These are phyloP conservation scores for Poeciliopsis infans DNA, from an alignment of 2,797 vertebrate genomes.

Conservation along the genomic window DNA sequence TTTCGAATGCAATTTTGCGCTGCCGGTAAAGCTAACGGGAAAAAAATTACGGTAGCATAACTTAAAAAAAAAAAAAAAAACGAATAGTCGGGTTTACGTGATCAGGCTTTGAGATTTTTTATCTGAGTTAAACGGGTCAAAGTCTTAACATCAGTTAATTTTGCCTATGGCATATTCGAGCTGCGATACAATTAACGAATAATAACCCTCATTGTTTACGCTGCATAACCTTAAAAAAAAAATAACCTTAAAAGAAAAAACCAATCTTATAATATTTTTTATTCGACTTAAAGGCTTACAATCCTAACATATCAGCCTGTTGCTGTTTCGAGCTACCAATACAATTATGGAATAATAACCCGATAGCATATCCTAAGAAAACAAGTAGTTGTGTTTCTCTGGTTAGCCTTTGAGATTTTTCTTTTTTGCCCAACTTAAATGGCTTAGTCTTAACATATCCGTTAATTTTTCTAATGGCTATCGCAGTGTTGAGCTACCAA, in stretches of 20 bases:
- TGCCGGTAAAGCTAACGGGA: too few species aligned
- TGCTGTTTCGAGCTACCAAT: not conserved
- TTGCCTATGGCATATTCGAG: too few species aligned
- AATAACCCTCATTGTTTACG: not conserved
- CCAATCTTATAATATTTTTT: not conserved
- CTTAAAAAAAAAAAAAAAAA: too few species aligned
- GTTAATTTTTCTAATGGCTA: not conserved
- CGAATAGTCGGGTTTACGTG: too few species aligned
- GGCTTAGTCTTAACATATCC: not conserved
- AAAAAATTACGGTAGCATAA: too few species aligned
- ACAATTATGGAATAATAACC: not conserved
- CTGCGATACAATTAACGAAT: not conserved
- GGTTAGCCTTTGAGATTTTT: not conserved
- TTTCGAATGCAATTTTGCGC: too few species aligned
- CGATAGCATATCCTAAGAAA: not conserved
- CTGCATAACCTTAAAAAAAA: not conserved
- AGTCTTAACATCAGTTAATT: too few species aligned
- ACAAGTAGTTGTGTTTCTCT: not conserved
- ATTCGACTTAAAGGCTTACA: not conserved
- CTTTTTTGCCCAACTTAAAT: not conserved
- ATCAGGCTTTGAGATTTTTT: too few species aligned
- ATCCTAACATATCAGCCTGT: too few species aligned
- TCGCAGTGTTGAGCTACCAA: too few species aligned
- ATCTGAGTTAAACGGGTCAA: too few species aligned
- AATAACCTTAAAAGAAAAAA: too few species aligned